A percentile compares a stretch with the other conserved stretches of the same genome.
Evolutionary conservation across 2,797 vertebrate genomes (phyloP).

Genomic region (Hoplostethus atlanticus): DNA sequence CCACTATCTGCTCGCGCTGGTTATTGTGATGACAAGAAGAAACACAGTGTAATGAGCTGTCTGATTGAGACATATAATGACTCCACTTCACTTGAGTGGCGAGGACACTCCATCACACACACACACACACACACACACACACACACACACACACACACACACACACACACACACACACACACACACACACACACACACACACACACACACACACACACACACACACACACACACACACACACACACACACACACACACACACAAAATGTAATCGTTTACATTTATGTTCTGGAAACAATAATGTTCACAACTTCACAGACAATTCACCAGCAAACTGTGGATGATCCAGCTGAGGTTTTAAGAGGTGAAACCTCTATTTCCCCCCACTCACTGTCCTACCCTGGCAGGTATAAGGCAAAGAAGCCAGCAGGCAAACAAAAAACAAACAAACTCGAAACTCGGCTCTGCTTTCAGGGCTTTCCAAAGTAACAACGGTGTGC

Average conservation of each 20-base stretch:
- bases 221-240: too few relatives aligned
- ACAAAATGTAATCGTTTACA: not conserved
- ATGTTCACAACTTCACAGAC: too few relatives aligned
- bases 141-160: too few relatives aligned
- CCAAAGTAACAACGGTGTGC: constrained; percentile 26
- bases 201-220: too few relatives aligned
- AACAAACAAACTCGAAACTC: not conserved
- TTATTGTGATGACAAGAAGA: constrained; percentile 42
- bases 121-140: too few relatives aligned
- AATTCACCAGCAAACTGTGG: too few relatives aligned
- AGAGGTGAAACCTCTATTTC: constrained; percentile 10
- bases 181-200: too few relatives aligned
- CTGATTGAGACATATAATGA: constrained; percentile 53
- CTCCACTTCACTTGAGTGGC: constrained; percentile 47
- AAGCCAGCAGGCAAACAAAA: too few relatives aligned
- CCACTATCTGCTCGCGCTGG: constrained; percentile 21
- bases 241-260: too few relatives aligned
- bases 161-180: too few relatives aligned
- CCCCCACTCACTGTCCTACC: not conserved
- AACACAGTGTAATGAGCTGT: constrained; percentile 49
- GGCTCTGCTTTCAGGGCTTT: constrained; percentile 28
- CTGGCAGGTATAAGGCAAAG: too few relatives aligned
- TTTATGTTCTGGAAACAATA: not conserved
- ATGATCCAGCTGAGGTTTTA: too few relatives aligned
- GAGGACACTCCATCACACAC: constrained; percentile 7